Percentiles rank a stretch among this genome's conserved stretches.
These are phyloP conservation scores for Corythaixoides concolor DNA, from an alignment of 2,113 vertebrate species.

Conservation along the genomic window DNA sequence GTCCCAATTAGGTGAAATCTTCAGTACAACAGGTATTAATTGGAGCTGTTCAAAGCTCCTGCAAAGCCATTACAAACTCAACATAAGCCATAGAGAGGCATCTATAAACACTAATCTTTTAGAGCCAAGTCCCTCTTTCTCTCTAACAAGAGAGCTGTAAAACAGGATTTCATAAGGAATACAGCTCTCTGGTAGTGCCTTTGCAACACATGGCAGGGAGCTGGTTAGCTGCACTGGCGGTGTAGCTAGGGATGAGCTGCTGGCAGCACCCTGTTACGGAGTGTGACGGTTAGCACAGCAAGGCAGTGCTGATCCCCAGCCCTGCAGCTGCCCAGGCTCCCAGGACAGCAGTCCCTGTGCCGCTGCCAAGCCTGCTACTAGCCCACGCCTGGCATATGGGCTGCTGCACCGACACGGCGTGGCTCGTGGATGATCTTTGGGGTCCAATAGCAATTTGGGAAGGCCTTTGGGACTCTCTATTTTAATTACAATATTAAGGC, in stretches of 20 bases:
- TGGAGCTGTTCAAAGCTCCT: neutral
- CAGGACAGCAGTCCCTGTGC: rapidly evolving
- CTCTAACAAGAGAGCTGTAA: neutral
- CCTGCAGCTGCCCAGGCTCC: rapidly evolving
- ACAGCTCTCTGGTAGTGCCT: neutral
- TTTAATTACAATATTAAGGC: conserved; percentile 26
- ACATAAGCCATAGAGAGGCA: neutral
- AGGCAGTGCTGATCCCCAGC: rapidly evolving
- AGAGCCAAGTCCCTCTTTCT: neutral
- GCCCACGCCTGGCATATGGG: neutral
- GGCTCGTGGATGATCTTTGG: rapidly evolving
- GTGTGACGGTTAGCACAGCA: rapidly evolving
- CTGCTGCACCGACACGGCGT: rapidly evolving
- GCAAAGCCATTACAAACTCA: neutral
- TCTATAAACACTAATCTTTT: neutral
- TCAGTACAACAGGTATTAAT: neutral
- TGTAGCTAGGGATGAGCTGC: neutral
- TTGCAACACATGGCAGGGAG: neutral
- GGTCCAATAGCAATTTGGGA: neutral
- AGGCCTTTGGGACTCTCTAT: neutral
- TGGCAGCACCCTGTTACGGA: neutral
- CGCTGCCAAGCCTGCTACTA: neutral
- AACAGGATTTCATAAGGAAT: neutral
- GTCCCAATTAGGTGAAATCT: neutral
- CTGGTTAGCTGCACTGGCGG: neutral